These are phyloP conservation scores for Bombus haemorrhoidalis DNA, from an alignment of 1,140 invertebrate species.

Conservation along the genomic window DNA sequence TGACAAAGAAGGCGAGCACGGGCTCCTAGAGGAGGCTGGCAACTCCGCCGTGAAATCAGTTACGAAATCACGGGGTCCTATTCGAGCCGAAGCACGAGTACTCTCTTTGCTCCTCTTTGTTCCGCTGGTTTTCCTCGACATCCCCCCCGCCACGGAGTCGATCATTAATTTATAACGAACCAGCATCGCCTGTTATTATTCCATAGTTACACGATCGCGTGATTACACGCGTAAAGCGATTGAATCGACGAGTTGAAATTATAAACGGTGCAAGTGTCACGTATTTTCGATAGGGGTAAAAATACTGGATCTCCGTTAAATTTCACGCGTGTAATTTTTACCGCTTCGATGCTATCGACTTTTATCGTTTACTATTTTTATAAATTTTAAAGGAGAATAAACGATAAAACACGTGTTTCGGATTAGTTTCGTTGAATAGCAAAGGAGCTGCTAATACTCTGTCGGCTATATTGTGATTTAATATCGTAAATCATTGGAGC, in stretches of 20 bases:
- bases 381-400: no score
- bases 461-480: no score
- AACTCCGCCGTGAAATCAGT: constrained; percentile 77
- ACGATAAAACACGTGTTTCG: no score
- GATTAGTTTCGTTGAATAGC: no score
- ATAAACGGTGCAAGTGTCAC: not conserved
- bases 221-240: constrained; percentile 50
- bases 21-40: constrained; percentile 54
- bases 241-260: not conserved
- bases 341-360: no score
- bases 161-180: constrained; percentile 81
- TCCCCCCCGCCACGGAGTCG: constrained; percentile 59
- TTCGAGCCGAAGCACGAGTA: constrained; percentile 46
- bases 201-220: constrained; percentile 74
- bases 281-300: not conserved
- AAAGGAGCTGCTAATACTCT: no score
- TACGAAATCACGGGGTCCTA: constrained; percentile 77
- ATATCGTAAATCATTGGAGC: not conserved
- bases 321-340: not conserved
- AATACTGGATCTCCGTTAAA: not conserved
- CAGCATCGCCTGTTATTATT: constrained; percentile 76
- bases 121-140: not conserved
- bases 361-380: no score
- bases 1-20: constrained; percentile 30
- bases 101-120: not conserved